Evolutionary conservation across 2,888 invertebrate species (phyloP), one percentile per base, ranked within the genome.

Genomic region (Chelonus formosanus): DNA sequence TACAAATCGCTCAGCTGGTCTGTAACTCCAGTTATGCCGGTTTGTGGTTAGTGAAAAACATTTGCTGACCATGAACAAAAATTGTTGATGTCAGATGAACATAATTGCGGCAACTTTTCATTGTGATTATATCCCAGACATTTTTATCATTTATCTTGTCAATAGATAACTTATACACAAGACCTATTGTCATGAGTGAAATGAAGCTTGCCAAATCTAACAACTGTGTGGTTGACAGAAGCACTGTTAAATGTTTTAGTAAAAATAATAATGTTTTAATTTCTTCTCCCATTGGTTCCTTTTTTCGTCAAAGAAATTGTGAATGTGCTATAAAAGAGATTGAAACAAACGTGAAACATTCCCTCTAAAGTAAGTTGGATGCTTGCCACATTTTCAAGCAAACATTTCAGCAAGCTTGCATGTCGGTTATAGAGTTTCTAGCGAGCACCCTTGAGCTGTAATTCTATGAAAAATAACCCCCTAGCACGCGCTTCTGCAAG

Each of bases 1-100:
- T 67, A 67, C 65, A 67, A 70, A 70, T 70, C 63, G 70, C 67
- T 63, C 20, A 5, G 4, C 36, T n/a, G 36, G 35, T 36, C 4
- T 36, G 10, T n/a, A 54, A 40, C 40, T 40, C 40, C 6, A 40
- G 40, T 32, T 35, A 3, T 35, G 8, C 35, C 35, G 53, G n/a
- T 53, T 53, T 53, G 32, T 6, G 3, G 31, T 32, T 4, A 4
- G 35, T 7, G 35, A 52, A 60, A 60, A 52, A 32, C 10, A 31
- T 40, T 36, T 52, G 7, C 10, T 32, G 8, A 61, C 7, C 20
- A 10, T 10, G 7, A 8, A 40, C 8, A 53, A 61, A 31, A 8
- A 45, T 32, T 20, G 35, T 36, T 36, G 7, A 47, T 36, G 31
- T 31, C 7, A n/a, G 20, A 55, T 45, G 31, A 54, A 44, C 20